These are phyloP conservation scores for Eptesicus fuscus DNA, from an alignment of 2,113 vertebrate genomes.

Conservation along the genomic window DNA sequence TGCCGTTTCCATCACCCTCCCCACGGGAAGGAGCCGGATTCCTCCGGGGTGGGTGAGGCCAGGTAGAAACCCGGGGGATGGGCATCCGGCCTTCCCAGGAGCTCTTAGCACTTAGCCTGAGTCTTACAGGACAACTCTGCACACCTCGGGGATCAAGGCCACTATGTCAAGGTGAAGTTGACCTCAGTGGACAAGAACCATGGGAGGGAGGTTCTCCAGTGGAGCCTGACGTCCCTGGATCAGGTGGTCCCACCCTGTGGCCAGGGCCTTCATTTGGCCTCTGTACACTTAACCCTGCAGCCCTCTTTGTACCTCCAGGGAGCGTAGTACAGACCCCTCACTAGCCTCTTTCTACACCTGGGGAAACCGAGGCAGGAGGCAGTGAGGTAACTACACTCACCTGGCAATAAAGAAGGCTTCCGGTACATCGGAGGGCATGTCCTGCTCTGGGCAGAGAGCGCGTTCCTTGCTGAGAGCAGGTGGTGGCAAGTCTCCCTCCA, in stretches of 20 bases:
- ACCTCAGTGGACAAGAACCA: not conserved
- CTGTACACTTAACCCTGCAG: not conserved
- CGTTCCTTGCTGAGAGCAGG: not conserved
- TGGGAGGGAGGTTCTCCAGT: not conserved
- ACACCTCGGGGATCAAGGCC: not conserved
- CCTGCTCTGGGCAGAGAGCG: not conserved
- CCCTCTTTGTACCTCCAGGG: not conserved
- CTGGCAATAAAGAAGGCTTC: not conserved
- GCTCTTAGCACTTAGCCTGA: not conserved
- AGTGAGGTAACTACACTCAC: not conserved
- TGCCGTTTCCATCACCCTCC: conserved; percentile 29
- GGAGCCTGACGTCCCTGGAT: not conserved
- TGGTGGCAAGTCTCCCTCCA: not conserved
- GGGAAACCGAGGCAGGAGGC: conserved; percentile 19
- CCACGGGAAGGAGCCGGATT: not conserved
- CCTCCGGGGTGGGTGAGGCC: not conserved
- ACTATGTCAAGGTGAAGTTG: not conserved
- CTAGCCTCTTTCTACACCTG: not conserved
- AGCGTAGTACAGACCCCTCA: not conserved
- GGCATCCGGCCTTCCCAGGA: not conserved
- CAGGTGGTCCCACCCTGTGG: not conserved
- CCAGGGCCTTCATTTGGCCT: conserved; percentile 1
- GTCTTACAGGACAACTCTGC: not conserved
- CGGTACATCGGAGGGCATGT: not conserved
- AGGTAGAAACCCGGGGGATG: not conserved